Evolutionary conservation across 2,797 vertebrate species (phyloP).

Genomic region (Gymnopithys bicolor): DNA sequence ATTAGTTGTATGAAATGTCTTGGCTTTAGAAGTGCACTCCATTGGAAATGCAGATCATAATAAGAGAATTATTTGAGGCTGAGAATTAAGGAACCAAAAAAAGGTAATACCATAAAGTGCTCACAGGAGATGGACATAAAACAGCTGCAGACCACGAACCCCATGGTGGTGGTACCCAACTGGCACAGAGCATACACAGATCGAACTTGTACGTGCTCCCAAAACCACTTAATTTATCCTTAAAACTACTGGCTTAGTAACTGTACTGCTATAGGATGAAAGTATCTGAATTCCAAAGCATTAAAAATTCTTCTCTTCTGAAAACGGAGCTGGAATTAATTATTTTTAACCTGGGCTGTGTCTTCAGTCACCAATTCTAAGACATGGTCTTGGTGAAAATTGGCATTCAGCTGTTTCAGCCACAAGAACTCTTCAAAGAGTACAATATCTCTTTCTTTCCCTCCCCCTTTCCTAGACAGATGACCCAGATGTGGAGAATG

Average conservation of each 20-base stretch:
- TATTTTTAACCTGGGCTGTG: background rate
- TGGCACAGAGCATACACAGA: background rate
- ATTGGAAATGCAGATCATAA: background rate
- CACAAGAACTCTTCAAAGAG: background rate
- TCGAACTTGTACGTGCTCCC: accelerated
- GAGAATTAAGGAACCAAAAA: background rate
- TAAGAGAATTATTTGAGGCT: background rate
- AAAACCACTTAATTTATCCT: background rate
- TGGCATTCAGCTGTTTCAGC: background rate
- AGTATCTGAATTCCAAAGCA: background rate
- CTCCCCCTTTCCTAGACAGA: background rate
- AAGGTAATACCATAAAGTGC: background rate
- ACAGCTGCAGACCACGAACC: background rate
- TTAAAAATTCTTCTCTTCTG: background rate
- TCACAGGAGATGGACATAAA: background rate
- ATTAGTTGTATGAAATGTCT: background rate
- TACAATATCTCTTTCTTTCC: background rate
- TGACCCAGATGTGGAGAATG: background rate
- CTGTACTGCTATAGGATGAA: background rate
- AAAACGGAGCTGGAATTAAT: background rate
- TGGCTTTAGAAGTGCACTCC: background rate
- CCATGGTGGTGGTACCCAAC: background rate
- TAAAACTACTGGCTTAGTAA: background rate
- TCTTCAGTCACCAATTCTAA: background rate
- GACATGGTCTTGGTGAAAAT: background rate